phyloP scores from a whole-genome alignment of 2,113 vertebrate genomes.

The Motacilla tschutschensis region DNA sequence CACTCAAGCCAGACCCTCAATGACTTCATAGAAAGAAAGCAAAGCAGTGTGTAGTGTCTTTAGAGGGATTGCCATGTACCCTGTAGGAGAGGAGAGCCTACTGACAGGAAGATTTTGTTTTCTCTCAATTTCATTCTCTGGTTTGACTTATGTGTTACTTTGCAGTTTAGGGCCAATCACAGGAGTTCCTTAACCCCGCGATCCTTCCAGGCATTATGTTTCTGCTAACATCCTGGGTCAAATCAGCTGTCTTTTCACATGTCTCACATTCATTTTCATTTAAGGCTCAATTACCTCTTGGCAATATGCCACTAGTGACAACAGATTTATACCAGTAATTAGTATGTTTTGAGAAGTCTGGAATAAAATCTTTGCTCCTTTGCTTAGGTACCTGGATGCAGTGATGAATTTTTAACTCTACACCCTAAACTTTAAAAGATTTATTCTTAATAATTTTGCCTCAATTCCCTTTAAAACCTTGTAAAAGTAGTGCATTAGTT shows the following conservation, averaged over 20 bases:
- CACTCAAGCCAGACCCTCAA: not conserved
- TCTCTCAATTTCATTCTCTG: not conserved
- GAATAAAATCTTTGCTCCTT: not conserved
- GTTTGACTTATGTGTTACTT: constrained; percentile 2
- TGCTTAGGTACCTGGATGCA: not conserved
- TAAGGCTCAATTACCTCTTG: constrained; percentile 14
- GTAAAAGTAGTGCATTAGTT: not conserved
- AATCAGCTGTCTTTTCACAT: constrained; percentile 15
- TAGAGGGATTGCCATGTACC: not conserved
- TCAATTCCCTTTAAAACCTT: not conserved
- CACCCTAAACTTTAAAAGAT: not conserved
- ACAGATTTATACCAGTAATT: not conserved
- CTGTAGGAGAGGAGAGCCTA: not conserved
- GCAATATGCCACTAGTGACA: not conserved
- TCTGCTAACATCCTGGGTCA: constrained; percentile 21
- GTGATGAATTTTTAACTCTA: not conserved
- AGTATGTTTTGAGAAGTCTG: not conserved
- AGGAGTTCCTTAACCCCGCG: not conserved
- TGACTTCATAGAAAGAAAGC: not conserved
- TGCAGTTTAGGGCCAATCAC: not conserved
- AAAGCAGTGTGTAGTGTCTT: not conserved
- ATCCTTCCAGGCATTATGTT: constrained; percentile 1
- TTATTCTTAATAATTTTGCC: not conserved
- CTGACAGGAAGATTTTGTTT: constrained; percentile 9
- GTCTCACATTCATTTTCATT: not conserved